Conservation (phyloP, 2,888 invertebrate genomes). For the Drosophila birchii region DNA sequence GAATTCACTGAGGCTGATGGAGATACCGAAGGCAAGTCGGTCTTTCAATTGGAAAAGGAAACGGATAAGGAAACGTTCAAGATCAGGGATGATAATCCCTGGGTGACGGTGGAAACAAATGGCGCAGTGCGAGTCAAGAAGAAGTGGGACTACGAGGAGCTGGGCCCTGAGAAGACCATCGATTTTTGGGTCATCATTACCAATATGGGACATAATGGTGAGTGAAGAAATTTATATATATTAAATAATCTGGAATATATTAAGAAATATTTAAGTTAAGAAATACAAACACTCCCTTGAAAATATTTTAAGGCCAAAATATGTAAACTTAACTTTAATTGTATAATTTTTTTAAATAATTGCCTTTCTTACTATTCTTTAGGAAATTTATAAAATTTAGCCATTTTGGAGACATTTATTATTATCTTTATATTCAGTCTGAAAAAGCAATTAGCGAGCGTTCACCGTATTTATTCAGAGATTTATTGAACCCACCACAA, state of each 20-base stretch:
- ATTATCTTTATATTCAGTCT: background rate
- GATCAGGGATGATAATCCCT: slow-evolving; percentile 96
- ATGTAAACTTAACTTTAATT: background rate
- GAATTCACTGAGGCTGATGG: slow-evolving; percentile 97
- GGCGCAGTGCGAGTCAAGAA: slow-evolving; percentile 96
- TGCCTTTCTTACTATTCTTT: background rate
- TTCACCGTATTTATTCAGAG: slow-evolving; percentile 17
- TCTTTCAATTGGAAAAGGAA: slow-evolving; percentile 95
- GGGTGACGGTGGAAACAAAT: slow-evolving; percentile 96
- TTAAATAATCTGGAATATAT: background rate
- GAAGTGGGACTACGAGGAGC: slow-evolving; percentile 98
- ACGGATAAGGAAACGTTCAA: slow-evolving; percentile 96
- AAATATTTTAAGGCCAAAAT: too few relatives aligned
- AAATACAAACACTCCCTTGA: too few relatives aligned
- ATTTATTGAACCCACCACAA: slow-evolving; percentile 26
- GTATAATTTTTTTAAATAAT: background rate
- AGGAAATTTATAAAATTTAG: background rate
- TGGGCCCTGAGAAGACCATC: slow-evolving; percentile 97
- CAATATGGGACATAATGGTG: slow-evolving; percentile 94
- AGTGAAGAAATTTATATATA: slow-evolving; percentile 83
- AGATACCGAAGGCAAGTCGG: slow-evolving; percentile 93
- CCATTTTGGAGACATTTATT: slow-evolving; percentile 7
- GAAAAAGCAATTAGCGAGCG: slow-evolving; percentile 30
- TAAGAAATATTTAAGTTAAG: background rate
- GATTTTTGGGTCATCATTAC: slow-evolving; percentile 98